Evolutionary conservation across 2,113 vertebrate genomes (phyloP).

Genomic region (Diadophis punctatus): DNA sequence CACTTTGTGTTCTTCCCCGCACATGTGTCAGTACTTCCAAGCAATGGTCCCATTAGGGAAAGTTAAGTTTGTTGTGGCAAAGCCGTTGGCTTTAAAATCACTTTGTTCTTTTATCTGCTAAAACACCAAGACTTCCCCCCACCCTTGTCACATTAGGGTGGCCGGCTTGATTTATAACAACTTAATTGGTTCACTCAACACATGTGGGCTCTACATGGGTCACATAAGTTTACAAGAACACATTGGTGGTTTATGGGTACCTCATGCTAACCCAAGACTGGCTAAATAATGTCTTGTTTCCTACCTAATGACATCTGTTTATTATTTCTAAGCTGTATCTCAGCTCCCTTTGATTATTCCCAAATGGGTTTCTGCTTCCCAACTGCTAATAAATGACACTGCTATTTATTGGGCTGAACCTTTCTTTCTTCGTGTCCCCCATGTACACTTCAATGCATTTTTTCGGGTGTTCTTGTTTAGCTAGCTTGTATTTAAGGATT

Average conservation of each 20-base stretch:
- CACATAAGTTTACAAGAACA: not conserved
- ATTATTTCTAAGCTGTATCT: conserved; percentile 1
- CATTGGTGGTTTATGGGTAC: conserved; percentile 2
- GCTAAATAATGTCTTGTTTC: conserved; percentile 26
- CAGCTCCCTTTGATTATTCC: not conserved
- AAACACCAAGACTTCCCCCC: not conserved
- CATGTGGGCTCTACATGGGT: not conserved
- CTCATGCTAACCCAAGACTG: not conserved
- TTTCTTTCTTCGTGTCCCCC: conserved; percentile 7
- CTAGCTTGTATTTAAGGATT: not conserved
- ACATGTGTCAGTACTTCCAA: conserved; percentile 15
- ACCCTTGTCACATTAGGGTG: not conserved
- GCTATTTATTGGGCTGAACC: conserved; percentile 22
- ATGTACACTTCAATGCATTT: conserved; percentile 4
- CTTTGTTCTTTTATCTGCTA: not conserved
- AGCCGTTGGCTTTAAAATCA: conserved; percentile 2
- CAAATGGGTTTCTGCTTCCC: conserved; percentile 12
- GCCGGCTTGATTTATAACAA: conserved; percentile 22
- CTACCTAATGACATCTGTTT: conserved; percentile 12
- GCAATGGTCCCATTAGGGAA: not conserved
- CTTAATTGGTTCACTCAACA: conserved; percentile 21
- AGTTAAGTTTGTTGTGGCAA: conserved; percentile 13
- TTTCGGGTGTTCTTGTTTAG: not conserved
- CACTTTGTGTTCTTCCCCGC: not conserved
- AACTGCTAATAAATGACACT: conserved; percentile 12